phyloP scores from a whole-genome alignment of 1,140 invertebrate species.

The Aphelinus atriplicis region DNA sequence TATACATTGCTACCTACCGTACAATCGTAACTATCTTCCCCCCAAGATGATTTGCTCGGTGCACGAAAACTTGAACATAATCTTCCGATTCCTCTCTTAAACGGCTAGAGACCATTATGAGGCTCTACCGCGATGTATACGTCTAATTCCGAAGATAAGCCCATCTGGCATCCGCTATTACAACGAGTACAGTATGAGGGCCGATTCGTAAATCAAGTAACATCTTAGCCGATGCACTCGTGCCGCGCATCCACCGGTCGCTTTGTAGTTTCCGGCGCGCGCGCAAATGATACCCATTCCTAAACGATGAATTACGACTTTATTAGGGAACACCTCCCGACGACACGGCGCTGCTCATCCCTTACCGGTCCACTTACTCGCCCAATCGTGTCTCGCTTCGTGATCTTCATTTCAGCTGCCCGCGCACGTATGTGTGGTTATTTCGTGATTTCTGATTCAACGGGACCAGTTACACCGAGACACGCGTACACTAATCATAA shows the following conservation, averaged over 20 bases:
- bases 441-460: too few relatives aligned
- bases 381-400: too few relatives aligned
- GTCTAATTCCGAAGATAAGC: conserved; percentile 9
- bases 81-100: neutral
- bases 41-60: too few relatives aligned
- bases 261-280: conserved; percentile 26
- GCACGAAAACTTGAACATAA: neutral
- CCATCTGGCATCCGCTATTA: conserved; percentile 18
- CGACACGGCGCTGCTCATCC: neutral
- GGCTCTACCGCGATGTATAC: neutral
- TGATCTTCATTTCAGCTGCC: too few relatives aligned
- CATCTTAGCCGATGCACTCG: neutral
- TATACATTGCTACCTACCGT: too few relatives aligned
- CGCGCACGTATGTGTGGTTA: too few relatives aligned
- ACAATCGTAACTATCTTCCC: too few relatives aligned
- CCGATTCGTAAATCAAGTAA: conserved; percentile 16
- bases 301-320: conserved; percentile 21
- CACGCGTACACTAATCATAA: too few relatives aligned
- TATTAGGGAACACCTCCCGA: conserved; percentile 7
- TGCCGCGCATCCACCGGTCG: neutral
- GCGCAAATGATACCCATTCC: conserved; percentile 30
- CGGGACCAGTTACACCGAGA: too few relatives aligned
- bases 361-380: conserved; percentile 6
- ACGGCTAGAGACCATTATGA: neutral
- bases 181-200: neutral